Conservation (phyloP, 2,113 vertebrate genomes). For the Bagarius yarrelli region DNA sequence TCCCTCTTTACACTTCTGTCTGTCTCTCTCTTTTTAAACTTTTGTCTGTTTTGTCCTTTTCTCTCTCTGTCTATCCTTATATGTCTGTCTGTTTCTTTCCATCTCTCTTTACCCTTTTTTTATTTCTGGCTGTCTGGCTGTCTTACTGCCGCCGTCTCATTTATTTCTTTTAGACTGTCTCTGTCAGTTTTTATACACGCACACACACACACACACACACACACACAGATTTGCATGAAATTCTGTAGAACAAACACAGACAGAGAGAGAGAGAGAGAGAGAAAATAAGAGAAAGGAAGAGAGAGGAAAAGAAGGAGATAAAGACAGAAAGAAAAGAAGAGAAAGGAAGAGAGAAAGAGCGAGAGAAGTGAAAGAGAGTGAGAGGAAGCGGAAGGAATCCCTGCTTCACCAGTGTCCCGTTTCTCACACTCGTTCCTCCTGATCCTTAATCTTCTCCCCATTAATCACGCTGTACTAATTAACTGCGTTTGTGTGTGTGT, state of each 20-base stretch:
- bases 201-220: constrained; percentile 9
- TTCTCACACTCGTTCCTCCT: constrained; percentile 34
- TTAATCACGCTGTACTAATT: constrained; percentile 98
- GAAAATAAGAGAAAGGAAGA: too few species aligned
- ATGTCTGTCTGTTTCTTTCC: neutral
- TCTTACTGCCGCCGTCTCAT: neutral
- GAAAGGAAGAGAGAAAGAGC: too few species aligned
- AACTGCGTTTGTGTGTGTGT: constrained; percentile 91
- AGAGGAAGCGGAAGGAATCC: neutral
- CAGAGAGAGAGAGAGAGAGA: too few species aligned
- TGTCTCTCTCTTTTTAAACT: neutral
- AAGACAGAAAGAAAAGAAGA: too few species aligned
- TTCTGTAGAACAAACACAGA: neutral
- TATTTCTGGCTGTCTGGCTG: too few species aligned
- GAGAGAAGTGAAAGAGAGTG: too few species aligned
- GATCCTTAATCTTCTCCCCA: constrained; percentile 70
- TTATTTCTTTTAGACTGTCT: too few species aligned
- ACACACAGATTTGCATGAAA: constrained; percentile 30
- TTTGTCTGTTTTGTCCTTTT: too few species aligned
- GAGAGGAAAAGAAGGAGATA: too few species aligned
- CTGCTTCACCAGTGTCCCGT: neutral
- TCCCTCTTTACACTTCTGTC: neutral
- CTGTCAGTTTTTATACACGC: too few species aligned
- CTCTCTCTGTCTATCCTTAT: too few species aligned
- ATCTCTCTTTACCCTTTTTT: neutral